Base-by-base conservation (phyloP, 2,888 invertebrate genomes). In the Diaperis boleti region DNA sequence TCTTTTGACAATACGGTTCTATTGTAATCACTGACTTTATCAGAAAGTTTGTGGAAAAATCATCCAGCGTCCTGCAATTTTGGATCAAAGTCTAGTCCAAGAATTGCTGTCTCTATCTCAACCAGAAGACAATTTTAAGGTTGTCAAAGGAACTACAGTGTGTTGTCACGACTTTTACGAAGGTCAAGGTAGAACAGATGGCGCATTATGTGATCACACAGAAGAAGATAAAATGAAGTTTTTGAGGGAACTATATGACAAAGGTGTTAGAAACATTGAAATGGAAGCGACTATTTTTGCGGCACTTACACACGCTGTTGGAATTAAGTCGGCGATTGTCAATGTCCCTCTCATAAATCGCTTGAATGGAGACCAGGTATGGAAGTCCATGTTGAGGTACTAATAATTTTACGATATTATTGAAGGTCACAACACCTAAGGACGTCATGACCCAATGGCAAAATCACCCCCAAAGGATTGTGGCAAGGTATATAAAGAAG, bases 101-200 rank as follows among this genome's bases (percentile, higher is more conserved):
- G 95, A 96, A 74, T 82, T 99, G 50, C 89, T 90, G 74, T 86
- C 86, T 0, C 82, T 95, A 61, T 86, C 91, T 0, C 88, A 89
- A 72, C 85, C 85, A 2, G 90, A 91, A 72, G 92, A 94, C 78
- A 93, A 93, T 0, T 95, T 94, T 78, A 92, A 94, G 55, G 94
- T 94, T 0, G 88, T 95, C 33, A 86, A 87, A 50, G 99, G 98
- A 44, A 95, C 92, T 79, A 99, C 98, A 0, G 90, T 98, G 89
- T 97, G 98, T 83, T 94, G 98, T 6, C 92, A 95, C 76, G 98
- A 98, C 81, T 99, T 99, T 80, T 98, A 98, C 81, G 98, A 99
- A 87, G 96, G 96, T 20, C 98, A 98, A 83, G 97, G 95, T 11
- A 88, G 98, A 37, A 83, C 96, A 69, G 98, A 98, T 80, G 98